phyloP scores from a whole-genome alignment of 2,113 vertebrate genomes.

The Thalassarche chlororhynchos region DNA sequence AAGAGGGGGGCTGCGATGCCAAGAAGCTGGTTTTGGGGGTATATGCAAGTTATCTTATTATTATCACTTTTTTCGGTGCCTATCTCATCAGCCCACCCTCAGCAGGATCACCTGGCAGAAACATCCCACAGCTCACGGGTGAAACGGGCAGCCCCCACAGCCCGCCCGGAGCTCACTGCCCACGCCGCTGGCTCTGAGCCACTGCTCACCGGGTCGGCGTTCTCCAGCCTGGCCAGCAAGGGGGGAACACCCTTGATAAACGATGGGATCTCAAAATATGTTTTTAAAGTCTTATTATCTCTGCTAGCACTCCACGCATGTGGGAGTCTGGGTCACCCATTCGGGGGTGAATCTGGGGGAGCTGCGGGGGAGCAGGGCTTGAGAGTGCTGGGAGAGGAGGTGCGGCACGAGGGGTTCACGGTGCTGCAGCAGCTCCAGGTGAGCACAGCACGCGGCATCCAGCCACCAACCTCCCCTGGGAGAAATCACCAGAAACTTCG shows the following conservation, averaged over 20 bases:
- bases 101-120: fast-evolving
- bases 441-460: fast-evolving
- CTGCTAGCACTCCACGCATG: background rate
- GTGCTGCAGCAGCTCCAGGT: fast-evolving
- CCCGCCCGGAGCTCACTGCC: background rate
- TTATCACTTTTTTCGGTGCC: background rate
- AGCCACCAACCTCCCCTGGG: fast-evolving
- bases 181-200: fast-evolving
- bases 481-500: background rate
- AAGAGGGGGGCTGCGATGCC: background rate
- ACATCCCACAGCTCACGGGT: fast-evolving
- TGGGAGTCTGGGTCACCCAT: too few species aligned
- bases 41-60: background rate
- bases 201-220: fast-evolving
- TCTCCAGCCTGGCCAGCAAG: background rate
- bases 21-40: background rate
- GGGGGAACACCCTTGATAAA: background rate
- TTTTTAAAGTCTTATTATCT: background rate
- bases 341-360: fast-evolving
- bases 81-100: background rate
- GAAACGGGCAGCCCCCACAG: background rate
- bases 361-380: fast-evolving
- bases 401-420: fast-evolving
- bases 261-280: background rate
- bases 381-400: background rate